Evolutionary conservation across 2,888 invertebrate species (phyloP).

Genomic region (Caenorhabditis sp.): DNA sequence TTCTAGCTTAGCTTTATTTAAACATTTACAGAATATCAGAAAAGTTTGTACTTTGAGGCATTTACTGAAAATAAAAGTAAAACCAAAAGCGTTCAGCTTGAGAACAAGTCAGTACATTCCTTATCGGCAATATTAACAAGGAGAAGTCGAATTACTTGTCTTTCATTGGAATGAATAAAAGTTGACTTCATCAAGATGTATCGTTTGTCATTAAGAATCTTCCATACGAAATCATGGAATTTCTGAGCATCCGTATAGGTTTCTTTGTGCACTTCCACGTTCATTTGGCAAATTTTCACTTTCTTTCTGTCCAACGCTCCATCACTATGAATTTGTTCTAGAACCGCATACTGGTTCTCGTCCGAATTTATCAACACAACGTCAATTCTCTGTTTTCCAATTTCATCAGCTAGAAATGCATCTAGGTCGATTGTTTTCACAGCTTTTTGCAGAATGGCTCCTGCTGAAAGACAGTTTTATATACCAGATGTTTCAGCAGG

Average conservation of each 20-base stretch:
- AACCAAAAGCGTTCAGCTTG: neutral
- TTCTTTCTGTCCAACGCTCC: constrained; percentile 15
- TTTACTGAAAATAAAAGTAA: neutral
- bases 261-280: constrained; percentile 35
- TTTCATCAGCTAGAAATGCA: constrained; percentile 30
- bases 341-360: constrained; percentile 30
- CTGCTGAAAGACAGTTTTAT: neutral
- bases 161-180: constrained; percentile 1
- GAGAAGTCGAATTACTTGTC: constrained; percentile 24
- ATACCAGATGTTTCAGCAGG: too few relatives aligned
- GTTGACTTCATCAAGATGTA: constrained; percentile 28
- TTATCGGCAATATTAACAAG: constrained; percentile 29
- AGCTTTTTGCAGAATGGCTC: constrained; percentile 1
- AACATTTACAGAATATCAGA: too few relatives aligned
- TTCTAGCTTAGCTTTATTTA: too few relatives aligned
- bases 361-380: constrained; percentile 36
- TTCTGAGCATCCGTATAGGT: constrained; percentile 7
- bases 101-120: constrained; percentile 43
- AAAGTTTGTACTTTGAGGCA: too few relatives aligned
- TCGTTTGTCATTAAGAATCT: constrained; percentile 25
- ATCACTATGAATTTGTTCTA: constrained; percentile 11
- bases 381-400: constrained; percentile 21
- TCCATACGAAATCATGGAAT: constrained; percentile 42
- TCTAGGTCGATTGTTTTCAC: constrained; percentile 17
- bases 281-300: constrained; percentile 45